phyloP scores from a whole-genome alignment of 2,888 invertebrate species.

The Epiblema foenella region DNA sequence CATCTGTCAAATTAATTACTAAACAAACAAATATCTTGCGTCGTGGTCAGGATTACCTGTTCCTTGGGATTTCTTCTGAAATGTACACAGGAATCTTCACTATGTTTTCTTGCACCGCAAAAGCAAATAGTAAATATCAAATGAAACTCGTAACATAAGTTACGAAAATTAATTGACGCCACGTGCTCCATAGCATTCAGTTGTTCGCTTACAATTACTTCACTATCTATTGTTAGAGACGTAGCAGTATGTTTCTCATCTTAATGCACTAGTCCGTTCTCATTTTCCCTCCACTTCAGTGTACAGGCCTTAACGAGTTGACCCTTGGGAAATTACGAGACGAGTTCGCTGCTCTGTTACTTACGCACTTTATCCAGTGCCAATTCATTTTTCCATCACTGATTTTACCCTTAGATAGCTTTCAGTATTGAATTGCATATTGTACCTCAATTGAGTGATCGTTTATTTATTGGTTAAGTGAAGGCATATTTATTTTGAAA shows the following conservation, averaged over 20 bases:
- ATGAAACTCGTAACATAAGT: no score
- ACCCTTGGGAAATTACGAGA: conserved; percentile 37
- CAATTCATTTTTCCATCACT: conserved; percentile 38
- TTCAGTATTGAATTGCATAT: conserved; percentile 14
- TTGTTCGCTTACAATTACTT: not conserved
- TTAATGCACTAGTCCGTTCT: conserved; percentile 33
- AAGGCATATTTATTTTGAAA: not conserved
- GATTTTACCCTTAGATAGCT: conserved; percentile 25
- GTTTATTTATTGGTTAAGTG: conserved; percentile 8
- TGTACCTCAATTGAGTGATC: conserved; percentile 7
- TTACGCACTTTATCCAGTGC: conserved; percentile 37
- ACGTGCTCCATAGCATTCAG: no score
- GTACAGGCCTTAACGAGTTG: conserved; percentile 33
- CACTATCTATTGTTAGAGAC: not conserved
- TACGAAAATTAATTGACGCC: no score
- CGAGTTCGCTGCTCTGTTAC: conserved; percentile 27
- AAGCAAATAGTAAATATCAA: no score
- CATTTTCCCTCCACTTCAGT: conserved; percentile 30
- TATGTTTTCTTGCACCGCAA: no score
- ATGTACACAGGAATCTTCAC: no score
- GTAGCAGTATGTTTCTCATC: conserved; percentile 16
- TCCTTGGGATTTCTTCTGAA: no score
- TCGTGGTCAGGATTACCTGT: no score
- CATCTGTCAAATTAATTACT: no score
- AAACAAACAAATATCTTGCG: no score